These are phyloP conservation scores for Plagodis pulveraria DNA, from an alignment of 2,888 invertebrate species.

Conservation along the genomic window DNA sequence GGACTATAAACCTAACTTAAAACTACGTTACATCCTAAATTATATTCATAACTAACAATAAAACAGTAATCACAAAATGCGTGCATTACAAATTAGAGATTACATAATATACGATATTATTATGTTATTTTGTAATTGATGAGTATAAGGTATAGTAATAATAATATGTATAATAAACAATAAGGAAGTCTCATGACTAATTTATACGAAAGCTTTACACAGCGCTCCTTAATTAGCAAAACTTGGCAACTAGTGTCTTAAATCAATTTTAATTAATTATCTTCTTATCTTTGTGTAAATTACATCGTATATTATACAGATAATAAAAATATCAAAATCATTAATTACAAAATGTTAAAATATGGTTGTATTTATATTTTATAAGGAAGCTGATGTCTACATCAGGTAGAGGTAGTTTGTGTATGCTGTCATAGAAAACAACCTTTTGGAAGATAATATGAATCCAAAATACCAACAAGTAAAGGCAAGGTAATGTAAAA, in stretches of 20 bases:
- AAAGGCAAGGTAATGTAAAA: too few relatives aligned
- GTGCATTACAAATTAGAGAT: constrained; percentile 60
- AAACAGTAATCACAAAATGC: constrained; percentile 69
- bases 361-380: constrained; percentile 1
- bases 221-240: constrained; percentile 77
- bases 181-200: constrained; percentile 50
- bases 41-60: constrained; percentile 58
- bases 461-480: too few relatives aligned
- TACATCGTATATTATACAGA: background rate
- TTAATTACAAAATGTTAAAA: constrained; percentile 5
- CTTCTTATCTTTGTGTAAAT: constrained; percentile 27
- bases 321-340: constrained; percentile 4
- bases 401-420: constrained; percentile 30
- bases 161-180: constrained; percentile 49
- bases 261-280: constrained; percentile 13
- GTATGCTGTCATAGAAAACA: background rate
- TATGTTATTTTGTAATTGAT: constrained; percentile 70
- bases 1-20: constrained; percentile 52
- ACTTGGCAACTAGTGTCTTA: constrained; percentile 69
- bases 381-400: constrained; percentile 25
- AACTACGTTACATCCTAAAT: constrained; percentile 48
- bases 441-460: too few relatives aligned
- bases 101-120: constrained; percentile 60
- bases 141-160: constrained; percentile 57
- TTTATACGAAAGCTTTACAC: constrained; percentile 68